A percentile compares a stretch with the other conserved stretches of the same genome.
These are phyloP conservation scores for Diloba caeruleocephala DNA, from an alignment of 2,888 invertebrate genomes.

Conservation along the genomic window DNA sequence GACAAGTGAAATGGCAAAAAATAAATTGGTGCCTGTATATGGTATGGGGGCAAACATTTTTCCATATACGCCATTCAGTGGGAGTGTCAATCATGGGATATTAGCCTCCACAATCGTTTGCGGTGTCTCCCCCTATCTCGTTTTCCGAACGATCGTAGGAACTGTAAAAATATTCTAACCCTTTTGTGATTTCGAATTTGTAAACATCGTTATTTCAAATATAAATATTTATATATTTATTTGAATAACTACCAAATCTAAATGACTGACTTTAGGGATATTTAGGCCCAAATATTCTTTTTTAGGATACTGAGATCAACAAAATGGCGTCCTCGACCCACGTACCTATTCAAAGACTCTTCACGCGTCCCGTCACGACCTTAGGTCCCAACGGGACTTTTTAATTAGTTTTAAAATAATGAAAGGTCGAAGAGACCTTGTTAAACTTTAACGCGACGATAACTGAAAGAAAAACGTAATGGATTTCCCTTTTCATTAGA, in stretches of 20 bases:
- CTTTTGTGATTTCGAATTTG: conserved; percentile 19
- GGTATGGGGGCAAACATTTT: conserved; percentile 41
- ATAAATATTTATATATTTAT: conserved; percentile 23
- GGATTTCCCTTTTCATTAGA: conserved; percentile 56
- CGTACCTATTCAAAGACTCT: conserved; percentile 41
- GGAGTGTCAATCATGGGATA: conserved; percentile 50
- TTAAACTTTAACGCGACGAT: conserved; percentile 57
- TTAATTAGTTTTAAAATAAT: conserved; percentile 63
- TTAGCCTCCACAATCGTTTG: conserved; percentile 48
- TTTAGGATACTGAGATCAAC: conserved; percentile 28
- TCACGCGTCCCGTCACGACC: conserved; percentile 49
- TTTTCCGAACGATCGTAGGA: conserved; percentile 26
- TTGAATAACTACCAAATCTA: conserved; percentile 6
- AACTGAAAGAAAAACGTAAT: conserved; percentile 58
- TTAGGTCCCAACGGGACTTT: conserved; percentile 50
- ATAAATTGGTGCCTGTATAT: conserved; percentile 44
- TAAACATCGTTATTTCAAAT: conserved; percentile 17
- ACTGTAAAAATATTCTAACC: conserved; percentile 28
- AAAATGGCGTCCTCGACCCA: conserved; percentile 44
- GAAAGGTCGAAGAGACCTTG: conserved; percentile 58
- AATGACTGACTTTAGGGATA: conserved; percentile 21
- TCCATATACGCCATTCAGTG: conserved; percentile 38
- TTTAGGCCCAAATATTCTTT: conserved; percentile 40
- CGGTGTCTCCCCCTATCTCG: conserved; percentile 38
- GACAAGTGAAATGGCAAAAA: conserved; percentile 36